Conservation (phyloP, 1,140 invertebrate genomes). For the Contarinia nasturtii region DNA sequence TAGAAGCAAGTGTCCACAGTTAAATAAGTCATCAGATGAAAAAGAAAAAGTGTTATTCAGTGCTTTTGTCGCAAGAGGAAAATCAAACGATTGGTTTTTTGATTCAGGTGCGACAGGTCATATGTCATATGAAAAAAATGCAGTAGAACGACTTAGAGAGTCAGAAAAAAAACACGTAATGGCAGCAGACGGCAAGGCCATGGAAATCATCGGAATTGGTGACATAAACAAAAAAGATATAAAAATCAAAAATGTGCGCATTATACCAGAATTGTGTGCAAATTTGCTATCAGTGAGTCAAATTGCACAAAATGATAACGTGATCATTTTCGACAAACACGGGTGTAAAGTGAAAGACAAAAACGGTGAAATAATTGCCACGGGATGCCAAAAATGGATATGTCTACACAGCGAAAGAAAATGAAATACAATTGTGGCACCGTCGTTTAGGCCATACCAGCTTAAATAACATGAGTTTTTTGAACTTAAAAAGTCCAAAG, state of each 20-base stretch:
- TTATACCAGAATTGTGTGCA: constrained; percentile 5
- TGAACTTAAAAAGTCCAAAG: background rate
- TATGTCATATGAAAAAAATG: background rate
- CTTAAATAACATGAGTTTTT: background rate
- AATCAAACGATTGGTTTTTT: constrained; percentile 1
- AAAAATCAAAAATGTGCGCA: constrained; percentile 1
- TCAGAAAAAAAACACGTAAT: background rate
- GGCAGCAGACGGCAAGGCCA: background rate
- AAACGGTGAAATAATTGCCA: background rate
- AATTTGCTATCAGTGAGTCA: constrained; percentile 9
- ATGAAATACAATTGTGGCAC: background rate
- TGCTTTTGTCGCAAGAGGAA: background rate
- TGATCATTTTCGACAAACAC: background rate
- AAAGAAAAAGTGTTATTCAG: background rate
- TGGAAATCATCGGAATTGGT: background rate
- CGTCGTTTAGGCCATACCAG: background rate
- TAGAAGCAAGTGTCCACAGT: background rate
- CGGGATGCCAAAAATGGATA: background rate
- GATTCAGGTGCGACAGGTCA: constrained; percentile 4
- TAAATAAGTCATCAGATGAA: background rate
- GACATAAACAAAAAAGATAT: background rate
- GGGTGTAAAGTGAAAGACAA: background rate
- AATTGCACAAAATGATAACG: constrained; percentile 8
- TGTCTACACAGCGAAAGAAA: background rate
- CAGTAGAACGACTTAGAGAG: background rate